Base-by-base conservation (phyloP, 2,888 invertebrate genomes). In the Trachelus tabidus region DNA sequence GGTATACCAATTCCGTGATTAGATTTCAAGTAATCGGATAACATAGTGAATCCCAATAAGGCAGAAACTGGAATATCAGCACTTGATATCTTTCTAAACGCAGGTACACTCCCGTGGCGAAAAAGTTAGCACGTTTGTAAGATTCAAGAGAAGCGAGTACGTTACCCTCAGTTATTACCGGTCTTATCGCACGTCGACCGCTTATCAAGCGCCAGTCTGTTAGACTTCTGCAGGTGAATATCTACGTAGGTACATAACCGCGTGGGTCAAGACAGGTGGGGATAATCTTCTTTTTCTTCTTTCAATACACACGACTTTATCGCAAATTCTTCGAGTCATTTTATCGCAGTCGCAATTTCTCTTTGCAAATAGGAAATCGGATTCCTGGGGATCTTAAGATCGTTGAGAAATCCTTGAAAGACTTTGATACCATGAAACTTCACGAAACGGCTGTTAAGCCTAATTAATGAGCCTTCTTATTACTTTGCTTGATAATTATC, bases 171-270 rank as follows among this genome's bases (percentile, higher is more conserved):
- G 69, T 77, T 77, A 81, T 81, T 81, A 80, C 73, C 56, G 76
- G 34, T 69, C 83, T 88, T 88, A 88, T 88, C 87, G 84, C 81
- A 78, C 83, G 84, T 84, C 85, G 82, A 83, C 81, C 83, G 85
- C 86, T 88, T 88, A 88, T 88, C 88, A 88, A 87, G 85, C 87
- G 85, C 83, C 85, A 85, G 87, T 84, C 85, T 83, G 85, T 82
- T 84, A 83, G 83, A 82, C 77, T 77, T 69, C 77, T 81, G 80
- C 86, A 86, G 87, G 86, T 87, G 86, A 88, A 85, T 82, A 82
- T 75, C 80, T 31, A n/a, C 34, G 31, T n/a, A 35, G 35, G 33
- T 73, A 73, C 23, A n/a, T 76, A 76, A 40, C 37, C 34, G 73
- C 30, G 71, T 23, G 56, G 23, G 9, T 35, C 71, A 34, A 34